Conservation (phyloP, 2,888 invertebrate genomes). For the Liopterus haemorrhoidalis region DNA sequence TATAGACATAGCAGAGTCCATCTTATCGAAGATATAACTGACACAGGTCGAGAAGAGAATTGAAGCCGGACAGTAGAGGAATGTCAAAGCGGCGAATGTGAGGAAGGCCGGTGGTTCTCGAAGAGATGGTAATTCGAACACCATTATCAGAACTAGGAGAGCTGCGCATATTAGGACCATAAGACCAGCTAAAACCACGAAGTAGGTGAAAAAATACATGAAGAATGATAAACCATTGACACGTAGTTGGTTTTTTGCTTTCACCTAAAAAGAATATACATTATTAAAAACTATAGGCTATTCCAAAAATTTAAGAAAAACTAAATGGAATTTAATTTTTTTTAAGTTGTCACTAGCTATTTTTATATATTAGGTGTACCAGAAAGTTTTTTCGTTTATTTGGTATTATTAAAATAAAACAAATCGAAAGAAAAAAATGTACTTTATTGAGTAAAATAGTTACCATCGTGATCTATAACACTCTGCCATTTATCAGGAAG, state of each 20-base stretch:
- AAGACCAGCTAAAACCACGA: conserved; percentile 63
- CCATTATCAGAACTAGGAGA: conserved; percentile 57
- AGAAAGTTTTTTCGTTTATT: no score
- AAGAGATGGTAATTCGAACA: conserved; percentile 65
- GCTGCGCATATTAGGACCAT: conserved; percentile 63
- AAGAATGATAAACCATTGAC: conserved; percentile 72
- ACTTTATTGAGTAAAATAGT: no score
- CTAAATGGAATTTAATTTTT: no score
- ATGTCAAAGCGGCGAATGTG: conserved; percentile 58
- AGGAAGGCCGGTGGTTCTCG: conserved; percentile 64
- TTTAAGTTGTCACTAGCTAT: no score
- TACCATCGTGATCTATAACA: no score
- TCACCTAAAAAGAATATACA: conserved; percentile 54
- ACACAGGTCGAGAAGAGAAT: conserved; percentile 70
- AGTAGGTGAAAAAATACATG: conserved; percentile 70
- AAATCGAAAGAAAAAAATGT: neutral
- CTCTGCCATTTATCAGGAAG: no score
- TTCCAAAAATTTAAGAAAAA: no score
- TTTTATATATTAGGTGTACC: no score
- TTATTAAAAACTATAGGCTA: no score
- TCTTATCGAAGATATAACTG: conserved; percentile 75
- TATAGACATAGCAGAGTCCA: conserved; percentile 76
- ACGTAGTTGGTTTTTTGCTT: conserved; percentile 74
- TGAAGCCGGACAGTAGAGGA: conserved; percentile 69
- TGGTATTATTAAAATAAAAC: conserved; percentile 26